These are phyloP conservation scores for Sphaerophoria taeniata DNA, from an alignment of 2,888 invertebrate species.

Conservation along the genomic window DNA sequence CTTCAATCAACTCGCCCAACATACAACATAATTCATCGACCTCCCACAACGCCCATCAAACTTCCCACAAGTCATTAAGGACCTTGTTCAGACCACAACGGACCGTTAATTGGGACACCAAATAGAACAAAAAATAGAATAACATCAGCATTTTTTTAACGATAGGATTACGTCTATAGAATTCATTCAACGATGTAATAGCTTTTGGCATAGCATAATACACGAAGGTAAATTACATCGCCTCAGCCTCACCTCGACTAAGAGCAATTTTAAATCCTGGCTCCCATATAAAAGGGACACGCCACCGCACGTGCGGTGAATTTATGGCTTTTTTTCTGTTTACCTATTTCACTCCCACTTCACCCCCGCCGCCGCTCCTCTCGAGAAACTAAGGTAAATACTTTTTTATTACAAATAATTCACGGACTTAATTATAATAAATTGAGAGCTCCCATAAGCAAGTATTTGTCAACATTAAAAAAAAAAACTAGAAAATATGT, in stretches of 20 bases:
- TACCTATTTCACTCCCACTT: neutral
- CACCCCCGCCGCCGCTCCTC: too few relatives aligned
- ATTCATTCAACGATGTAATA: slow-evolving; percentile 4
- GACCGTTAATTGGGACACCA: neutral
- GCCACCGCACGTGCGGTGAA: slow-evolving; percentile 20
- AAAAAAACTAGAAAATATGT: neutral
- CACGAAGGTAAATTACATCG: neutral
- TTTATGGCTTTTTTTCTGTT: neutral
- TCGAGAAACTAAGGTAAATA: slow-evolving; percentile 33
- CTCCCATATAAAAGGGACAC: slow-evolving; percentile 16
- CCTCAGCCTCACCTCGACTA: neutral
- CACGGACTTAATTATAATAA: slow-evolving; percentile 44
- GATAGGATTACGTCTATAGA: neutral
- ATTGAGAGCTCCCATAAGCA: slow-evolving; percentile 39
- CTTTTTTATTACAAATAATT: slow-evolving; percentile 42
- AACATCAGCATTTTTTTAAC: neutral
- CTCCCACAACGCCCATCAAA: too few relatives aligned
- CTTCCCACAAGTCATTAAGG: too few relatives aligned
- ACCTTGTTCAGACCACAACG: neutral
- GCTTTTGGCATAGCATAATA: slow-evolving; percentile 6
- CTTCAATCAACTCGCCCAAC: too few relatives aligned
- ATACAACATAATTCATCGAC: too few relatives aligned
- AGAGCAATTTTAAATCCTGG: slow-evolving; percentile 1
- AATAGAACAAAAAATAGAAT: neutral
- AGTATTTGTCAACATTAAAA: slow-evolving; percentile 55